These are phyloP conservation scores for Phataginus tricuspis DNA, from an alignment of 2,797 vertebrate genomes.

Conservation along the genomic window DNA sequence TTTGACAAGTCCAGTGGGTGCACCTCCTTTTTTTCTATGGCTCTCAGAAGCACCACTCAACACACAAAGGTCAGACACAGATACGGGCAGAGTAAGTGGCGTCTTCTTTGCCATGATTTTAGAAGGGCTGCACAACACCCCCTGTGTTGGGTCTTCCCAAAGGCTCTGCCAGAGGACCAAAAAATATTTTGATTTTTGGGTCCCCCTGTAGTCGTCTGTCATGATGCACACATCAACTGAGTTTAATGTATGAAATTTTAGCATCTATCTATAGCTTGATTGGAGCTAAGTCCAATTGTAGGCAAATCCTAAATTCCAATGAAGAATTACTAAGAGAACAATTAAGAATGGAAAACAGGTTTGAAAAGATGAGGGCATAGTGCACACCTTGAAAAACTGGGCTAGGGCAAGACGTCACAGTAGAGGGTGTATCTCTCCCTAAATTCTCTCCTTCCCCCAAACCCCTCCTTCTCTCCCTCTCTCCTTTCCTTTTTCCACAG, in stretches of 20 bases:
- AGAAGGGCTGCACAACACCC: neutral
- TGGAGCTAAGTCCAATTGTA: neutral
- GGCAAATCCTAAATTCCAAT: neutral
- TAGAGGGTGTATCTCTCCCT: rapidly evolving
- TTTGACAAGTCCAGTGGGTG: rapidly evolving
- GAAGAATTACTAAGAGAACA: neutral
- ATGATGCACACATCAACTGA: neutral
- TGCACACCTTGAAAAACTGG: neutral
- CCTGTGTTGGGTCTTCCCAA: neutral
- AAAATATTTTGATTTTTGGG: neutral
- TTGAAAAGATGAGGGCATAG: neutral
- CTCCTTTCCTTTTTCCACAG: neutral
- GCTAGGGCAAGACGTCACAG: neutral
- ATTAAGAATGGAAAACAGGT: neutral
- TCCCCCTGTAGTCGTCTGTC: neutral
- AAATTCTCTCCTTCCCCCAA: neutral
- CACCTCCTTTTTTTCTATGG: too few relatives aligned
- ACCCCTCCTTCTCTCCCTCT: neutral
- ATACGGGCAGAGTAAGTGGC: rapidly evolving
- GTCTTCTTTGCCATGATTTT: neutral
- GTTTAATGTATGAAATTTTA: neutral
- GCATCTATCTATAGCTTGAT: neutral
- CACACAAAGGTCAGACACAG: neutral
- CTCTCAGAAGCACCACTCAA: neutral
- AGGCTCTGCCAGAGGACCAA: neutral